These are phyloP conservation scores for Melanerpes formicivorus DNA, from an alignment of 2,113 vertebrate species.

Conservation along the genomic window DNA sequence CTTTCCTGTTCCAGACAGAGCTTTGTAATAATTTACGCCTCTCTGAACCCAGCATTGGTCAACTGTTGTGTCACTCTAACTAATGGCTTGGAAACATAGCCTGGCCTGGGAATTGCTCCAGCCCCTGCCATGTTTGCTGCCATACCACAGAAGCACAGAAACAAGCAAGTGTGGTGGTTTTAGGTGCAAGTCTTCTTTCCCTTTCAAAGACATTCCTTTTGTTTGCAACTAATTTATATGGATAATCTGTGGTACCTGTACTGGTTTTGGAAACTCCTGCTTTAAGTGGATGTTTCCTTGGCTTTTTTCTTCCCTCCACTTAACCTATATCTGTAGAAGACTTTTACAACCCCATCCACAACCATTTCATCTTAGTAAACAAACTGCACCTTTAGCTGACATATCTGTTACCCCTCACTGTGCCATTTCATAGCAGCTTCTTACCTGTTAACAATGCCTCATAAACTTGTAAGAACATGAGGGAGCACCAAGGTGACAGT, in stretches of 20 bases:
- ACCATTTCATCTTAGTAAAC: neutral
- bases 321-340: neutral
- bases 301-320: neutral
- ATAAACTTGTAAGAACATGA: neutral
- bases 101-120: neutral
- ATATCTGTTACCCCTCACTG: neutral
- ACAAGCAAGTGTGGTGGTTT: neutral
- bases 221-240: neutral
- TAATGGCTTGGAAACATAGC: neutral
- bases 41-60: neutral
- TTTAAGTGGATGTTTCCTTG: neutral
- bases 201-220: neutral
- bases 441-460: neutral
- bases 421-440: neutral
- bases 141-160: neutral
- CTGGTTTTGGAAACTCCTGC: neutral
- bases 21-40: neutral
- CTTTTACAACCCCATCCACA: neutral
- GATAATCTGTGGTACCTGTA: neutral
- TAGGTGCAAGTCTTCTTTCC: neutral
- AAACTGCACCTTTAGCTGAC: neutral
- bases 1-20: neutral
- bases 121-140: neutral
- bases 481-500: neutral
- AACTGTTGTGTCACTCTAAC: neutral